Percentiles rank a stretch among this genome's conserved stretches.
Conservation (phyloP, 92 coral and sea anemone genomes). For the Zoanthus sociatus region DNA sequence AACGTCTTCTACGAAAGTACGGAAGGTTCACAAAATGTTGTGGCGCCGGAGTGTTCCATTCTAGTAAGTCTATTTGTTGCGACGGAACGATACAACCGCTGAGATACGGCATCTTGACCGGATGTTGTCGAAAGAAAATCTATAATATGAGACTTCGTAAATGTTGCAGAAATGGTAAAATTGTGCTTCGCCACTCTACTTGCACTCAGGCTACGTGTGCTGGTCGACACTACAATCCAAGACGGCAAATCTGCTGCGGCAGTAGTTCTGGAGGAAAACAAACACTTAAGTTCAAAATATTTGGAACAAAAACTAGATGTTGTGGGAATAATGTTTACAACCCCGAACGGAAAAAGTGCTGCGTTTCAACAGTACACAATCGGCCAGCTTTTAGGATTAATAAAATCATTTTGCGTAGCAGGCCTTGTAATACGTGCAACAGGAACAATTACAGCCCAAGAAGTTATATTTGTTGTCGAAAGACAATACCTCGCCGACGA, state of each 20-base stretch:
- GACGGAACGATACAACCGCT: background rate
- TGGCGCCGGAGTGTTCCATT: no score
- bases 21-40: background rate
- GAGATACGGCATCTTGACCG: no score
- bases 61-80: background rate
- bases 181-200: background rate
- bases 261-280: background rate
- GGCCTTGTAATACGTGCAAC: no score
- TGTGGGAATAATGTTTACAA: background rate
- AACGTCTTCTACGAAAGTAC: background rate
- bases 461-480: no score
- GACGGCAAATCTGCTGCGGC: background rate
- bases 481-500: no score
- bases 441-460: no score
- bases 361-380: background rate
- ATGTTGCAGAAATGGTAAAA: no score
- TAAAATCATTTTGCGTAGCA: no score
- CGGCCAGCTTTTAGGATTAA: no score
- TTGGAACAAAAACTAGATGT: background rate
- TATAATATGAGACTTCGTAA: no score
- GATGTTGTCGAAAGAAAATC: no score
- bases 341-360: background rate
- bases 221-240: constrained; percentile 11
- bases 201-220: constrained; percentile 17
- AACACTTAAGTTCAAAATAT: no score